Evolutionary conservation across 2,113 vertebrate species (phyloP), one percentile per base, ranked within the genome.

Genomic region (Craseonycteris thonglongyai): DNA sequence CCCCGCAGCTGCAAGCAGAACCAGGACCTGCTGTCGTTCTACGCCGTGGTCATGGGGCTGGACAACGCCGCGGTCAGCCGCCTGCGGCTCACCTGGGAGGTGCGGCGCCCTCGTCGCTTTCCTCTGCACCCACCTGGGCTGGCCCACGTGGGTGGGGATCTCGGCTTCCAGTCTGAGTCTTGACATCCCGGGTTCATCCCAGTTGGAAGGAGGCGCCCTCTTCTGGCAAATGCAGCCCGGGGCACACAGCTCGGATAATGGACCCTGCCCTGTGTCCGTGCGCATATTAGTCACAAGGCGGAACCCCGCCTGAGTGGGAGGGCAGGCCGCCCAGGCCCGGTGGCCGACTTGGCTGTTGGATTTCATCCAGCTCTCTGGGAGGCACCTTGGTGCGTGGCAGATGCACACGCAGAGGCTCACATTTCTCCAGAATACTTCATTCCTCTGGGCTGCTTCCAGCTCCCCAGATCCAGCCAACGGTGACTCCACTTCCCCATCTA

Each of bases 1-100:
- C 78, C 47, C 56, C 30, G 35, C 97, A 99, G 99, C 72, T 99
- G 99, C 96, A 99, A 99, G 96, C 99, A 99, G 98, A 99, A 99
- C 98, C 99, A 99, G 98, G 99, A 99, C 98, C 98, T 99, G 97
- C 98, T 99, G 94, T 99, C 99, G 2, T 99, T 99, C 98, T 99
- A 99, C 2, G 99, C 99, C 0, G 98, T 99, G 96, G 97, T 99
- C 95, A 98, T 99, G 96, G 99, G 99, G 35, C 97, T 99, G 97
- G 99, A 99, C 97, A 99, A 99, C 47, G 99, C 99, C 0, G 99
- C 99, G 0, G 97, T 99, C 96, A 99, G 99, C 98, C 98, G 99
- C 82, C 98, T 99, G 61, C 97, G 99, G 74, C 99, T 99, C 98
- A 99, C 99, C 97, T 99, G 99, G 99, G 99, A 99, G 99, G 97